These are phyloP conservation scores for Scelioninae gen. 1 DNA, from an alignment of 2,888 invertebrate genomes.

Conservation along the genomic window DNA sequence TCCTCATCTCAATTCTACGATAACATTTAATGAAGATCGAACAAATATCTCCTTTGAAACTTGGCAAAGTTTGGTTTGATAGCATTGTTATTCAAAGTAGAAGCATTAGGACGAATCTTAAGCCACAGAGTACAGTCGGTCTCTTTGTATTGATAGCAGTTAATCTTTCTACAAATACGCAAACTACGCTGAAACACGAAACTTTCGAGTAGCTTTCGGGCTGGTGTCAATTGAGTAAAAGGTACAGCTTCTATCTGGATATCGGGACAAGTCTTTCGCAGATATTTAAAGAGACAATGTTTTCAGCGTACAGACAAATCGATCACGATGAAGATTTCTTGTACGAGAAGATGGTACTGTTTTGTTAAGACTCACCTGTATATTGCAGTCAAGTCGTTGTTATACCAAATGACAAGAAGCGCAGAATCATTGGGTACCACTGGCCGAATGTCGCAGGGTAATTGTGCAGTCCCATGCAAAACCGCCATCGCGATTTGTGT, in stretches of 20 bases:
- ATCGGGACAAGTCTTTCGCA: slow-evolving; percentile 38
- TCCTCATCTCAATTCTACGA: slow-evolving; percentile 38
- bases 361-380: slow-evolving; percentile 88
- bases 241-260: slow-evolving; percentile 27
- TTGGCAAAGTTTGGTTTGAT: slow-evolving; percentile 35
- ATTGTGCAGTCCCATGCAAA: slow-evolving; percentile 90
- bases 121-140: slow-evolving; percentile 39
- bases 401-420: slow-evolving; percentile 95
- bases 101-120: slow-evolving; percentile 50
- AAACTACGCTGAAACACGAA: slow-evolving; percentile 56
- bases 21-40: slow-evolving; percentile 59
- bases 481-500: slow-evolving; percentile 88
- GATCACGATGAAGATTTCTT: not conserved
- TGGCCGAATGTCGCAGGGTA: slow-evolving; percentile 94
- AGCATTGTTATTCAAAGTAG: slow-evolving; percentile 55
- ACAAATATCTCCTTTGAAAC: slow-evolving; percentile 56
- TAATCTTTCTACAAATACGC: slow-evolving; percentile 66
- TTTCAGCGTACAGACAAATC: slow-evolving; percentile 18
- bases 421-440: slow-evolving; percentile 91
- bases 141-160: slow-evolving; percentile 59
- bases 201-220: slow-evolving; percentile 36
- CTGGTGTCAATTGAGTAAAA: slow-evolving; percentile 49
- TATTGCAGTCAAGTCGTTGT: slow-evolving; percentile 93
- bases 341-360: not conserved
- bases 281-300: slow-evolving; percentile 58